A percentile compares a stretch with the other conserved stretches of the same genome.
These are phyloP conservation scores for Cisticola juncidis DNA, from an alignment of 2,113 vertebrate genomes.

Conservation along the genomic window DNA sequence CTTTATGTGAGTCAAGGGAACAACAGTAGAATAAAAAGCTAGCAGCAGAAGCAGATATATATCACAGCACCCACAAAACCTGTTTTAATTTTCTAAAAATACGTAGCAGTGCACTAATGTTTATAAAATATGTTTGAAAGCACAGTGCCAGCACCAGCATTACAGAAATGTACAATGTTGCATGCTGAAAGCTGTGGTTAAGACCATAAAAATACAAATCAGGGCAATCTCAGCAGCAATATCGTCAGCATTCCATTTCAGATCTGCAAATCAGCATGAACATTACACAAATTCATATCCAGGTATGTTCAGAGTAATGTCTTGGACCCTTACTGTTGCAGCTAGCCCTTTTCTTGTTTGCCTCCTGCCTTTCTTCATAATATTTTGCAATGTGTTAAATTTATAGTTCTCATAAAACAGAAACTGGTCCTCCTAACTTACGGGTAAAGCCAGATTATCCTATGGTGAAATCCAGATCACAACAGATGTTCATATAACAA, in stretches of 20 bases:
- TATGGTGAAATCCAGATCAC: not conserved
- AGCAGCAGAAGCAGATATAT: not conserved
- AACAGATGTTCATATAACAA: slow-evolving; percentile 12
- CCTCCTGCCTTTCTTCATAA: not conserved
- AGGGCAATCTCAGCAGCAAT: not conserved
- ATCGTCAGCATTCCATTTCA: not conserved
- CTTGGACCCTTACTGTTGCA: not conserved
- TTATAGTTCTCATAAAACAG: not conserved
- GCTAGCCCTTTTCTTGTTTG: not conserved
- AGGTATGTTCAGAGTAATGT: not conserved
- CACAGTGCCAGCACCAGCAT: not conserved
- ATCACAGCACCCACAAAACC: not conserved
- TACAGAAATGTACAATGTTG: not conserved
- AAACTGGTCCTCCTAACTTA: not conserved
- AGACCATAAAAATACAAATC: not conserved
- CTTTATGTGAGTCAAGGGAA: not conserved
- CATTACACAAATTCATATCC: not conserved
- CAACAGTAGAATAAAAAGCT: not conserved
- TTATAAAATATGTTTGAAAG: not conserved
- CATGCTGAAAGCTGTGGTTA: not conserved
- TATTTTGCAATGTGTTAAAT: not conserved
- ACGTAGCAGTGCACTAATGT: not conserved
- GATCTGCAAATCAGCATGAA: not conserved
- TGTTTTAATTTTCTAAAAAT: not conserved
- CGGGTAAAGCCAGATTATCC: not conserved